These are phyloP conservation scores for Oceanites oceanicus DNA, from an alignment of 2,113 vertebrate genomes.

Conservation along the genomic window DNA sequence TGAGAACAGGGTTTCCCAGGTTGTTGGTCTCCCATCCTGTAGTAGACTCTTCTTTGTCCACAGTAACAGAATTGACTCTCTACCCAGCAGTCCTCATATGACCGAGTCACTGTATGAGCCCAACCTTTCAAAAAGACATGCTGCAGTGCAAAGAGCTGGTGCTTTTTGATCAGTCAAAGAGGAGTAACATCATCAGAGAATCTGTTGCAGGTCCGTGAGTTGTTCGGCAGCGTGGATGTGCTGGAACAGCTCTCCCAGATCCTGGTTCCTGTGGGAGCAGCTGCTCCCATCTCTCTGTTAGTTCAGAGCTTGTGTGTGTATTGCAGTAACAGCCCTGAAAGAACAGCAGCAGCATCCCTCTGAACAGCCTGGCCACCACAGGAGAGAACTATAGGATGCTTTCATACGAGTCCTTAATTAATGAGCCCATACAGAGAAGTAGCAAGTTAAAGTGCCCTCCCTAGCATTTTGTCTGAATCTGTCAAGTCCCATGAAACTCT, in stretches of 20 bases:
- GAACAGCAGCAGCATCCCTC: not conserved
- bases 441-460: not conserved
- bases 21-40: not conserved
- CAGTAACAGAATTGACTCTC: not conserved
- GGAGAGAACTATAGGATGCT: not conserved
- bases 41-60: not conserved
- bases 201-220: not conserved
- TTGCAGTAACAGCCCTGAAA: not conserved
- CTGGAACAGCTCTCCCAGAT: not conserved
- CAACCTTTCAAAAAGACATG: not conserved
- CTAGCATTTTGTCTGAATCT: not conserved
- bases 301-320: not conserved
- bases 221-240: not conserved
- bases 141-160: not conserved
- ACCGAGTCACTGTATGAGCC: not conserved
- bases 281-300: not conserved
- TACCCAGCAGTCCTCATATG: not conserved
- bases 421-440: not conserved
- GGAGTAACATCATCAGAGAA: accelerated
- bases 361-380: not conserved
- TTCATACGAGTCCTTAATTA: not conserved
- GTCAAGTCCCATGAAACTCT: not conserved
- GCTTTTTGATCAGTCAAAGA: not conserved
- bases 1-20: not conserved
- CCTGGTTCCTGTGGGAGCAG: not conserved